phyloP scores from a whole-genome alignment of 2,888 invertebrate species.

The Chrysolina americana region DNA sequence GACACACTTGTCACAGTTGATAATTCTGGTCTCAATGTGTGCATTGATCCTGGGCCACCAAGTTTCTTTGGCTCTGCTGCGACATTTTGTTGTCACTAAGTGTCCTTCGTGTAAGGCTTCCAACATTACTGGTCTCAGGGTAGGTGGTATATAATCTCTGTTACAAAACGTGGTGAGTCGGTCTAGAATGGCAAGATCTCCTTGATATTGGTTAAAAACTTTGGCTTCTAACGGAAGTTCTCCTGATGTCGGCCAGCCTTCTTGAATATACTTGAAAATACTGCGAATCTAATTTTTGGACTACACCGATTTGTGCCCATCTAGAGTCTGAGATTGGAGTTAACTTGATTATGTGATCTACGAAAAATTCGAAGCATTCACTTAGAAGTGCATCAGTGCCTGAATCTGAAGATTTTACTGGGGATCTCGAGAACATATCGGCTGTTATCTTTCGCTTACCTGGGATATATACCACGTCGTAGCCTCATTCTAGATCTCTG shows the following conservation, averaged over 20 bases:
- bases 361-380: not conserved
- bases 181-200: not conserved
- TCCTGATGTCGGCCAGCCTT: too few relatives aligned
- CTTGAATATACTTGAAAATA: too few relatives aligned
- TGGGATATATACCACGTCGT: not conserved
- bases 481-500: not conserved
- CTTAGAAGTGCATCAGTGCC: not conserved
- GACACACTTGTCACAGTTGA: too few relatives aligned
- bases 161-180: not conserved
- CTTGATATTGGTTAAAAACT: not conserved
- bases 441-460: not conserved
- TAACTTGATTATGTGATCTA: too few relatives aligned
- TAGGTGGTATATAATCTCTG: not conserved
- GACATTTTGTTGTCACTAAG: too few relatives aligned
- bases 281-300: not conserved
- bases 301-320: not conserved
- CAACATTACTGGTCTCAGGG: not conserved
- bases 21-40: too few relatives aligned
- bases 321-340: too few relatives aligned
- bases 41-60: too few relatives aligned
- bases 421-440: not conserved
- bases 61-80: too few relatives aligned
- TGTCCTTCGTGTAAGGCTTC: too few relatives aligned
- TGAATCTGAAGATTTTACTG: not conserved
- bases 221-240: too few relatives aligned